phyloP scores from a whole-genome alignment of 2,113 vertebrate genomes.

The Neolamprologus sp. region DNA sequence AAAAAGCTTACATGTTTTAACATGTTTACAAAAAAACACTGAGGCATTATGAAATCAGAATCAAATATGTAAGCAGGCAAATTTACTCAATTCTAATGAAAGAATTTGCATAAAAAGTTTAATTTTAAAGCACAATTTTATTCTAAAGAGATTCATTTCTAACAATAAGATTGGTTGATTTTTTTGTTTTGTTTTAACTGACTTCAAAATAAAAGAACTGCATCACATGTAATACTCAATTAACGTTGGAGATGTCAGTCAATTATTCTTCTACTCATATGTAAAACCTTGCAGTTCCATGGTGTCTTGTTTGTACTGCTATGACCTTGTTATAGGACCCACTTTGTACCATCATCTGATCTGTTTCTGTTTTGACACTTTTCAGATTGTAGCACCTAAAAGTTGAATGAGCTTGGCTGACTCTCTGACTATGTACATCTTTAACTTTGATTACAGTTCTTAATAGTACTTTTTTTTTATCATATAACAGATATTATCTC shows the following conservation, averaged over 20 bases:
- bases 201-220: background rate
- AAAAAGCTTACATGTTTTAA: fast-evolving
- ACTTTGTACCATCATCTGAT: no score
- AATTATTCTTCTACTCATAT: no score
- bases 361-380: no score
- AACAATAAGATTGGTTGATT: background rate
- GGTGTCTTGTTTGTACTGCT: background rate
- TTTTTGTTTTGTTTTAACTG: fast-evolving
- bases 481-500: fast-evolving
- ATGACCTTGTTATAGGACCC: no score
- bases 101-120: background rate
- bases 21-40: fast-evolving
- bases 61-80: background rate
- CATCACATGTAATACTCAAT: background rate
- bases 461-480: fast-evolving
- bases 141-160: background rate
- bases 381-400: background rate
- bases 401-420: no score
- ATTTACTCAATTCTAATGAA: background rate
- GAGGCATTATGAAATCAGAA: background rate
- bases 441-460: no score
- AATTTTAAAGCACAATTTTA: fast-evolving
- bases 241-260: background rate
- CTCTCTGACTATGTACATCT: no score
- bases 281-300: background rate